Evolutionary conservation across 2,888 invertebrate genomes (phyloP), one percentile per base, ranked within the genome.

Genomic region (Cephus sareptanus): DNA sequence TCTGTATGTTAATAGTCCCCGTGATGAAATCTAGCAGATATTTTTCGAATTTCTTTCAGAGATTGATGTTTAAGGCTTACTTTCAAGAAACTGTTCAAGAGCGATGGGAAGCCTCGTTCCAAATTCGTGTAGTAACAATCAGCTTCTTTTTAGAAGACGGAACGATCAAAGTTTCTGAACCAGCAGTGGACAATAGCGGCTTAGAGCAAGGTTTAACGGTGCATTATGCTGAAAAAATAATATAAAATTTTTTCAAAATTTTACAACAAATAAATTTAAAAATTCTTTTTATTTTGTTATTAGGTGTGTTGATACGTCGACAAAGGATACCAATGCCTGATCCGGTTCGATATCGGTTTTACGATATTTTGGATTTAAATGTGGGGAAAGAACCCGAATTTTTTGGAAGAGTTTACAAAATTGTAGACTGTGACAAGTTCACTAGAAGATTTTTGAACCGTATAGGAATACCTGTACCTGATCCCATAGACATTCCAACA

Each of bases 91-190:
- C 96, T 0, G 93, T 97, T 0, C 95, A 96, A 82, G 97, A 97
- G 91, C 83, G 83, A 79, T 94, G 95, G 88, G 92, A 94, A 75
- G 94, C 95, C 3, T 93, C 95, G 40, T 95, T 94, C 85, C 93
- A 96, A 86, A 92, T 98, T 77, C 94, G 97, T 34, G 94, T 95
- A 86, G 97, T 97, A 4, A 96, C 96, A 84, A 96, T 98, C 77
- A 96, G 95, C 83, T 98, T 96, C 89, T 98, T 95, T 87, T 93
- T 98, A 73, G 98, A 98, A 92, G 98, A 98, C 91, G 98, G 97
- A 30, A 97, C 98, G 1, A 95, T 98, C 84, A 97, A 97, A 92
- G 96, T 98, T 4, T 91, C 94, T 77, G 98, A 98, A 89, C 97
- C 97, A 0, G 94, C 94, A 87, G 94, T 96, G 12, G 94, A 95